A percentile compares a stretch with the other conserved stretches of the same genome.
These are phyloP conservation scores for Helleia helle DNA, from an alignment of 2,888 invertebrate genomes.

Conservation along the genomic window DNA sequence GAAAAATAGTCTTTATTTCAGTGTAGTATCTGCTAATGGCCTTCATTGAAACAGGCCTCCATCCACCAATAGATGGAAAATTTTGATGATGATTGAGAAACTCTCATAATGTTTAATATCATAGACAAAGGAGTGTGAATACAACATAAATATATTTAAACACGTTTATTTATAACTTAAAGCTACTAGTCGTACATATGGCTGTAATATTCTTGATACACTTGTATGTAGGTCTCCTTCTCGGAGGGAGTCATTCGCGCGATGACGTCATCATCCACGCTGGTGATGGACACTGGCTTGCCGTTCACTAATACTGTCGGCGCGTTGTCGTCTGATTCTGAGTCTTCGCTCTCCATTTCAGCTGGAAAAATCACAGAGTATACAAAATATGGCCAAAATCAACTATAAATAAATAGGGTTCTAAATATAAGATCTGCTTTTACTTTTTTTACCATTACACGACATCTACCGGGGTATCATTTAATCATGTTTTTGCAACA, in stretches of 20 bases:
- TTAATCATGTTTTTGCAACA: too few species aligned
- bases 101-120: too few species aligned
- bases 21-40: too few species aligned
- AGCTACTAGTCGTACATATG: conserved; percentile 84
- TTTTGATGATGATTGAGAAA: too few species aligned
- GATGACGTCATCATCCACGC: conserved; percentile 89
- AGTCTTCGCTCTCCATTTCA: conserved; percentile 83
- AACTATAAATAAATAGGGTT: too few species aligned
- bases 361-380: conserved; percentile 67
- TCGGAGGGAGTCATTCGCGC: conserved; percentile 93
- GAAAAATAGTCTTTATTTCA: too few species aligned
- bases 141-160: not conserved
- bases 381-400: conserved; percentile 1
- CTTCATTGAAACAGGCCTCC: too few species aligned
- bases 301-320: conserved; percentile 89
- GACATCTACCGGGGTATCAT: too few species aligned
- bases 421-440: too few species aligned
- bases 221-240: conserved; percentile 94
- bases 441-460: too few species aligned
- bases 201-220: conserved; percentile 94
- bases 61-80: too few species aligned
- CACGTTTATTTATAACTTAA: not conserved
- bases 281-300: conserved; percentile 84
- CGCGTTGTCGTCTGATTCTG: conserved; percentile 84
- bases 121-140: too few species aligned